Conservation (phyloP, 2,113 vertebrate genomes). For the Tor tambroides region DNA sequence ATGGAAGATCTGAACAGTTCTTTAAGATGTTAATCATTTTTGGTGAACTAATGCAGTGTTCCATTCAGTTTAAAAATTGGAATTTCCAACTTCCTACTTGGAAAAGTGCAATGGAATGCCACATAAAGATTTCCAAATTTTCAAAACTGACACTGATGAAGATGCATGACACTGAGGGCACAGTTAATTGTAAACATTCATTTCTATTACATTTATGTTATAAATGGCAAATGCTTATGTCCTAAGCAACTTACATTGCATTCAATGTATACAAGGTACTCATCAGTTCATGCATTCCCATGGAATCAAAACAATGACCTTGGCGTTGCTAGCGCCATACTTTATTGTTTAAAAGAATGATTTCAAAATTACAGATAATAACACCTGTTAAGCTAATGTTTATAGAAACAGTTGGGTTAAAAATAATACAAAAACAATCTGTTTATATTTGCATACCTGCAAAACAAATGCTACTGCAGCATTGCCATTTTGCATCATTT, state of each 20-base stretch:
- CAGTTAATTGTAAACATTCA: not conserved
- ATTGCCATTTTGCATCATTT: not conserved
- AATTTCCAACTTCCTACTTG: not conserved
- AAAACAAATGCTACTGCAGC: not conserved
- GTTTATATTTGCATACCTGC: not conserved
- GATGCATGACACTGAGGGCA: not conserved
- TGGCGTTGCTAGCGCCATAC: not conserved
- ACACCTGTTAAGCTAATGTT: not conserved
- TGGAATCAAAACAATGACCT: not conserved
- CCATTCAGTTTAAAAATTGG: not conserved
- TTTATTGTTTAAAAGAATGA: not conserved
- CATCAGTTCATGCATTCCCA: not conserved
- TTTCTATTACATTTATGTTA: not conserved
- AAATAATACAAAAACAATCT: not conserved
- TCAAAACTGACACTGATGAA: not conserved
- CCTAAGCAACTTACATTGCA: not conserved
- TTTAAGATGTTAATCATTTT: not conserved
- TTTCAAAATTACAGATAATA: not conserved
- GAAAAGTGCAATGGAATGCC: not conserved
- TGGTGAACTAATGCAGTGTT: conserved; percentile 1
- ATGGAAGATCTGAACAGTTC: not conserved
- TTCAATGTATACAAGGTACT: not conserved
- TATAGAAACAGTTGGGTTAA: not conserved
- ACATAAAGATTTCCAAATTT: not conserved
- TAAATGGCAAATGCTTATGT: not conserved